Conservation (phyloP, 2,888 invertebrate genomes). For the Drosophila tanythrix region DNA sequence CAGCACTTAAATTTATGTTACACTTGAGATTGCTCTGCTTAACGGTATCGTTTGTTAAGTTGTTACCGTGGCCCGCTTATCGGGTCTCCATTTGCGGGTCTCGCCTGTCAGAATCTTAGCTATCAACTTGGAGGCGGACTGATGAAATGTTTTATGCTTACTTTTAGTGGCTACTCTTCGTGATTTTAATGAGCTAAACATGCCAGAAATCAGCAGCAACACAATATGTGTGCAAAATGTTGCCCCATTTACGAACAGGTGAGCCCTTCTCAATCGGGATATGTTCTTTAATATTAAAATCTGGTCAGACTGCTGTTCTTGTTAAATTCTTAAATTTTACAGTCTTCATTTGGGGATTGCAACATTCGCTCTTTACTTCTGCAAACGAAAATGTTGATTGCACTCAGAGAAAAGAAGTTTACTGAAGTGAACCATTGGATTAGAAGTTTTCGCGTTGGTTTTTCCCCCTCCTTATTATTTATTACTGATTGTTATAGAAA, state of each 20-base stretch:
- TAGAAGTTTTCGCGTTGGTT: no score
- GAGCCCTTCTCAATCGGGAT: neutral
- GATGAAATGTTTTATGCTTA: conserved; percentile 63
- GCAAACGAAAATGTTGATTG: conserved; percentile 4
- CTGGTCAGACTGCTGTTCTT: conserved; percentile 1
- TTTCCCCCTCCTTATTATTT: neutral
- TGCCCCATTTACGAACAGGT: conserved; percentile 1
- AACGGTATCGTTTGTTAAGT: conserved; percentile 49
- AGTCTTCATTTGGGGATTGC: conserved; percentile 9
- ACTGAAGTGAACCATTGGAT: neutral
- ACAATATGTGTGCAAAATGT: conserved; percentile 49
- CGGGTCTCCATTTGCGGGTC: conserved; percentile 37
- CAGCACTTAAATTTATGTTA: conserved; percentile 77
- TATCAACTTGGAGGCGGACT: conserved; percentile 11
- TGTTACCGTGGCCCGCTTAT: conserved; percentile 47
- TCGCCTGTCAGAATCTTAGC: neutral
- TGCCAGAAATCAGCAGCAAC: conserved; percentile 38
- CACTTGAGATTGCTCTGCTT: conserved; percentile 70
- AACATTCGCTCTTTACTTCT: neutral
- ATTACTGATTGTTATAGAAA: neutral
- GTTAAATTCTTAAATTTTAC: conserved; percentile 29
- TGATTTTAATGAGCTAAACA: conserved; percentile 54
- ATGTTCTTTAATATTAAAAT: conserved; percentile 17
- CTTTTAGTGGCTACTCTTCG: conserved; percentile 57
- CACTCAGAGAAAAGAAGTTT: neutral